Conservation (phyloP, 2,797 vertebrate species). For the Sciurus carolinensis region DNA sequence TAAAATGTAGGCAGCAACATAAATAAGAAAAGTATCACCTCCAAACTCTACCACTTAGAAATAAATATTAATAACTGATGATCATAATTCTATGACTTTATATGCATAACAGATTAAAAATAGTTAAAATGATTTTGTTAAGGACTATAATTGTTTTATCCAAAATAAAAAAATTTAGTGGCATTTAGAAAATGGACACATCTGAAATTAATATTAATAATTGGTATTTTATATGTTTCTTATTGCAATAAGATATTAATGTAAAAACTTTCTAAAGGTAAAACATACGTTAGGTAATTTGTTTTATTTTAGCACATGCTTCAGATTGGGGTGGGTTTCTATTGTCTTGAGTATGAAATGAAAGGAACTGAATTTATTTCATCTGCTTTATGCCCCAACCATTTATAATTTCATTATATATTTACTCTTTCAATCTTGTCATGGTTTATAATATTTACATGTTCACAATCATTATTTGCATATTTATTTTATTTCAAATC, state of each 20-base stretch:
- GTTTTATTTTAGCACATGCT: background rate
- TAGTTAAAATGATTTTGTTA: slow-evolving; percentile 20
- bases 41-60: background rate
- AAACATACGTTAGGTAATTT: background rate
- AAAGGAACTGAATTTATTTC: background rate
- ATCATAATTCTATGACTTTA: background rate
- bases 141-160: background rate
- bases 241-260: background rate
- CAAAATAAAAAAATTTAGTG: background rate
- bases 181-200: background rate
- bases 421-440: background rate
- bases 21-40: background rate
- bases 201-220: slow-evolving; percentile 27
- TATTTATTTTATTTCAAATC: slow-evolving; percentile 33
- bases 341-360: background rate
- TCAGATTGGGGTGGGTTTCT: background rate
- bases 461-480: background rate
- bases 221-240: background rate
- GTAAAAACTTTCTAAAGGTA: background rate
- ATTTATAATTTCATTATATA: background rate
- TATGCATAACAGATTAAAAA: background rate
- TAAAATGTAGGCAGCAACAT: background rate
- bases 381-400: background rate
- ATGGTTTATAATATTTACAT: background rate
- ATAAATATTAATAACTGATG: background rate